Evolutionary conservation across 1,140 invertebrate species (phyloP), one percentile per base, ranked within the genome.

Genomic region (Drosophila saltans): DNA sequence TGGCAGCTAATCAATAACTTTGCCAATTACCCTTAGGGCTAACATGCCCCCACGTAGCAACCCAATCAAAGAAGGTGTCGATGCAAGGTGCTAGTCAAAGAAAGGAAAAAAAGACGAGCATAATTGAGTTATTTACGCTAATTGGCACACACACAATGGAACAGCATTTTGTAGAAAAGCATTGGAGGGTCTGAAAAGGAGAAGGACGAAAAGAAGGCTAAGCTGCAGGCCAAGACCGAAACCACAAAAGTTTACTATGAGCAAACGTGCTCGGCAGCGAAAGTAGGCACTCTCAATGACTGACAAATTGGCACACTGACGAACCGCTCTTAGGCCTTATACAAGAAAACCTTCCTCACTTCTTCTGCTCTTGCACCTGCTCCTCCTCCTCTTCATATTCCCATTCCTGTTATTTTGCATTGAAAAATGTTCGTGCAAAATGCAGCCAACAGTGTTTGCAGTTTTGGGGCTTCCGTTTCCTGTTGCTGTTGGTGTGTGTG

Each of bases 41-140:
- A 85, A 85, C 81, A 81, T 78, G 3, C 41, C 41, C 68, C 59
- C 66, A 72, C 71, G 69, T 86, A 86, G 88, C 82, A 73, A 72
- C 9, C 72, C 79, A 74, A 82, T 86, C 79, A 88, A 8, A 69
- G 40, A 72, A 80, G 76, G 80, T 83, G 83, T 80, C 80, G 70
- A 88, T 76, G 76, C 66, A 56, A 68, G 66, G 57, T 61, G 57
- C 57, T 58, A 30, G 21, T 21, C 57, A 39, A 24, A 10, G 11
- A 57, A 62, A 33, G 63, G 56, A 70, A 57, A 40, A 40, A 33
- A 33, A 48, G 59, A 69, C 69, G 63, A 69, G 58, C 80, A 88
- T 88, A 86, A 86, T 86, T 88, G 76, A 88, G 83, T 86, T 88
- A 88, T 88, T 83, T 83, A 74, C 77, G 66, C 80, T 88, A 88